Base-by-base conservation (phyloP, 1,140 invertebrate genomes). In the Triops longicaudatus region DNA sequence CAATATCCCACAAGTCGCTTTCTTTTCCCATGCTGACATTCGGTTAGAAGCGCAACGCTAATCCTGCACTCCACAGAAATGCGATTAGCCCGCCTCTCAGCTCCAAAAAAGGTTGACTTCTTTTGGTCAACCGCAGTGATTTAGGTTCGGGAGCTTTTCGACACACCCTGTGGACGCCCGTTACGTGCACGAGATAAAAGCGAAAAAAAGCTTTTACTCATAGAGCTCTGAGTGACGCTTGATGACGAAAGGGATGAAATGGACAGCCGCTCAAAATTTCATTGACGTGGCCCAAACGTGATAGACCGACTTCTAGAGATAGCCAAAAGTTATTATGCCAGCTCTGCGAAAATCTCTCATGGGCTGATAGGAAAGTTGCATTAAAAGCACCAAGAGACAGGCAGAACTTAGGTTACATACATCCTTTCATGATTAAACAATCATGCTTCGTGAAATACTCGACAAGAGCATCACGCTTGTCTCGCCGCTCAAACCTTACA, bases 61-160 rank as follows among this genome's bases (percentile, higher is more conserved):
- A 63, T 63, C n/a, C 50, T n/a, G 50, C 50, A 63, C 50, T 63
- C 50, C 10, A 14, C 50, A 22, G 17, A 17, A 63, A 63, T 63
- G 50, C 50, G 50, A 63, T 63, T 63, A 63, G 50, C 50, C n/a
- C 14, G 9, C 50, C 50, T 63, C 50, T 63, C 50, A 63, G 50
- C 50, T 63, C n/a, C 50, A 63, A 63, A 63, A 50, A 63, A 63
- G 22, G 0, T 3, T 63, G 5, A 63, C 50, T 63, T 5, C 50
- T 63, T 63, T 63, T 22, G 50, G 50, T 63, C 50, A 63, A n/a
- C 50, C 50, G 50, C 50, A 63, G 14, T 63, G 50, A 63, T 63
- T 63, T 22, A 63, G 50, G 50, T 17, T n/a, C 50, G 50, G 50
- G 22, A 63, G 50, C 50, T 63, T 63, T 63, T 63, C 50, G 50